Base-by-base conservation (phyloP, 1,140 invertebrate species). In the Conopomorpha cramerella region DNA sequence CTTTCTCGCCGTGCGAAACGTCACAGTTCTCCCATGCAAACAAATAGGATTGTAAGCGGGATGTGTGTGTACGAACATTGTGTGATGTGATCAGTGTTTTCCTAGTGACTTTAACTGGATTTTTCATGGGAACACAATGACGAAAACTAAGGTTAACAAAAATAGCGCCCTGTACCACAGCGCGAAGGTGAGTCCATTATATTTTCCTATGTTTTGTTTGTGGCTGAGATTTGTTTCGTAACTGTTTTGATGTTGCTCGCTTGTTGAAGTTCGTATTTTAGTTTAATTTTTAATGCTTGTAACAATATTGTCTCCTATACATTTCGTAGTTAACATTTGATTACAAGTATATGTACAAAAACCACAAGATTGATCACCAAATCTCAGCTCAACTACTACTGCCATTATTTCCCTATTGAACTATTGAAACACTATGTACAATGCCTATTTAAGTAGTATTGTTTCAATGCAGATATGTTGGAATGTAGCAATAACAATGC, bases 141-240 rank as follows among this genome's bases (percentile, higher is more conserved):
- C 71, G 15, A 76, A 76, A 45, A 50, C 66, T 11, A 76, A 76
- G 43, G 49, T 61, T 32, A 61, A 53, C 14, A 47, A 53, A 34
- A 63, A 52, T 39, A 76, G 71, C 46, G 70, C 70, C 37, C 52
- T 74, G 11, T 74, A 57, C 42, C 70, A 74, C 45, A 72, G 70
- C 38, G 67, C 67, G 8, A 74, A 72, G 65, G 71, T 76, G 39
- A 60, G 66, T 30, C 40, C 42, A 11, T 16, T 23, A n/a, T n/a
- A n/a, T 43, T 36, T 17, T 41, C 34, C 30, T 41, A 34, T 29
- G 33, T 39, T 13, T 30, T 7, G 35, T 41, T 36, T 10, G 30
- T 35, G n/a, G 31, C 29, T 8, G 34, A 36, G 34, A 7, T 28
- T 8, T 3, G 11, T 49, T 41, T 34, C 8, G 30, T 39, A 14